These are phyloP conservation scores for Dendrocincla fuliginosa DNA, from an alignment of 2,797 vertebrate genomes.

Conservation along the genomic window DNA sequence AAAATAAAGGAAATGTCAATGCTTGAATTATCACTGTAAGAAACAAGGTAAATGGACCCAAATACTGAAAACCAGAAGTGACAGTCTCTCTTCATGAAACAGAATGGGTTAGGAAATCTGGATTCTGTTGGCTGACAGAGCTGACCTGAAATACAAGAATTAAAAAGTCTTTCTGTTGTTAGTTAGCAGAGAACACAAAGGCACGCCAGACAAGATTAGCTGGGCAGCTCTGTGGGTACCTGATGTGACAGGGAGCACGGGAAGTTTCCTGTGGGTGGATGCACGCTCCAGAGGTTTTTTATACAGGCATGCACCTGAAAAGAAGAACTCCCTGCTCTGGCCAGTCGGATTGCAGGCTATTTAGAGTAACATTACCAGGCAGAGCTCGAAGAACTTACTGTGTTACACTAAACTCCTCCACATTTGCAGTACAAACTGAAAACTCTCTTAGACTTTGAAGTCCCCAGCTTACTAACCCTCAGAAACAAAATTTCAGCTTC, in stretches of 20 bases:
- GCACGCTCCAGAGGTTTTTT: constrained; percentile 14
- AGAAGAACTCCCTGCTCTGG: neutral
- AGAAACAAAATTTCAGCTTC: neutral
- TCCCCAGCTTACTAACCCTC: neutral
- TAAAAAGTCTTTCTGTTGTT: neutral
- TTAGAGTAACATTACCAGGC: constrained; percentile 61
- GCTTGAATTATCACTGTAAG: neutral
- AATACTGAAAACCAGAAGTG: neutral
- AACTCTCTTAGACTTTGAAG: neutral
- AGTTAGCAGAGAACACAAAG: neutral
- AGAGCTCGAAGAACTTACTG: neutral
- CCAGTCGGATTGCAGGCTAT: constrained; percentile 16
- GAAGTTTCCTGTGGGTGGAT: neutral
- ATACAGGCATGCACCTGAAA: constrained; percentile 46
- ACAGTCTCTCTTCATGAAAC: accelerated
- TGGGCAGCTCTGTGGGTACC: neutral
- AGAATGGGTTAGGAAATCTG: neutral
- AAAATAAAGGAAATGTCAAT: neutral
- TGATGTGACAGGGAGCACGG: neutral
- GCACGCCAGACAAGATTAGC: accelerated
- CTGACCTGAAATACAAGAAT: neutral
- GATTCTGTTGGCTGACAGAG: neutral
- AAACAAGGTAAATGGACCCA: neutral
- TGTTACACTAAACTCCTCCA: neutral
- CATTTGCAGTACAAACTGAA: neutral